These are phyloP conservation scores for Poecilia wingei DNA, from an alignment of 2,797 vertebrate species.

Conservation along the genomic window DNA sequence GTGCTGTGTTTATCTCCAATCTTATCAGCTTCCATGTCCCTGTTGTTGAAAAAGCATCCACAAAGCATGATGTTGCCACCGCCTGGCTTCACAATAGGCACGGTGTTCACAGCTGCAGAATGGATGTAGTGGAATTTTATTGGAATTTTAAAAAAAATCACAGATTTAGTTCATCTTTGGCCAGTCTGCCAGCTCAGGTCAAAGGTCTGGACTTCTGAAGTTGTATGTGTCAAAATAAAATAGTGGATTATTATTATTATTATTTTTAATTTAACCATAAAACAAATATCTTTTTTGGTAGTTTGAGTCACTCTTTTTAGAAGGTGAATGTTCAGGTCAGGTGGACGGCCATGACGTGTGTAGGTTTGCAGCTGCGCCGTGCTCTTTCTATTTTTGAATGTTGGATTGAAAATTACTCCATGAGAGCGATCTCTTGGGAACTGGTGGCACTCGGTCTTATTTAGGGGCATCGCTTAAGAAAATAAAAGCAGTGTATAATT, in stretches of 20 bases:
- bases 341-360: neutral
- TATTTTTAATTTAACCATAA: neutral
- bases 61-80: neutral
- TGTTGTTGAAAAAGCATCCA: neutral
- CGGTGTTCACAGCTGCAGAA: neutral
- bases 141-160: neutral
- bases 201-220: neutral
- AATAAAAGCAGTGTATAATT: neutral
- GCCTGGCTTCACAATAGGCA: neutral
- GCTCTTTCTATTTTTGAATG: neutral
- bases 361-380: neutral
- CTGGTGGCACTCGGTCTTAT: neutral
- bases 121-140: too few relatives aligned
- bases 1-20: neutral
- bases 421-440: neutral
- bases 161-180: neutral
- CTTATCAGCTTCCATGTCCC: neutral
- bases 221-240: neutral
- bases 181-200: neutral
- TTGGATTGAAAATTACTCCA: neutral
- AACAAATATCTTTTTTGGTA: neutral
- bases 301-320: too few relatives aligned
- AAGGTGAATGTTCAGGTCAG: neutral
- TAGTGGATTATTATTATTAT: too few relatives aligned
- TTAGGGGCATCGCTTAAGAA: neutral